Evolutionary conservation across 2,797 vertebrate species (phyloP), one percentile per base, ranked within the genome.

Genomic region (Lutra lutra): DNA sequence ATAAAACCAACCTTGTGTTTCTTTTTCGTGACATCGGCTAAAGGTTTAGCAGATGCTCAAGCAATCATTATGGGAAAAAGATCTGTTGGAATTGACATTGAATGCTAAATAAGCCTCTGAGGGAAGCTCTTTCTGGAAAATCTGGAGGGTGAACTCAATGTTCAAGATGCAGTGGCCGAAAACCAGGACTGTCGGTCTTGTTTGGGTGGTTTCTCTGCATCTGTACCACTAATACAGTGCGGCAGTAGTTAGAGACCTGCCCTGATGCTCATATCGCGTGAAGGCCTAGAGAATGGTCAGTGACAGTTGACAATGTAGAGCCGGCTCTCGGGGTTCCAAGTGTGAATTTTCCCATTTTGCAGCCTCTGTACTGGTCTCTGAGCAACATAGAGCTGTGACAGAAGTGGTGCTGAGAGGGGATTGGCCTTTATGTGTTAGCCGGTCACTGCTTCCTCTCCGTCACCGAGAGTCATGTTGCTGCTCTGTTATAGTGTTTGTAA

Each of bases 31-130:
- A 68, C 14, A 32, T 51, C 48, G 77, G 35, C 35, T 78, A 32
- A 84, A 43, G 79, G 62, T 40, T n/a, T 86, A 91, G 75, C 83
- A 92, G 85, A 85, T 79, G n/a, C 83, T 86, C 48, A 94, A 46
- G 23, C 17, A 86, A 43, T 56, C 58, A 20, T 90, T 54, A 38
- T 7, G 84, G 46, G n/a, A 8, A 78, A 75, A 94, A 82, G 46
- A 40, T 40, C 43, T 86, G 38, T 64, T 75, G 58, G 38, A 88
- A 40, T 51, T n/a, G 58, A 91, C 20, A 3, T 3, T 78, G 66
- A 40, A 9, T 8, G 18, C 54, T 70, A 13, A 20, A 56, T 21
- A 56, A 78, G 51, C 20, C 56, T 94, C 40, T 90, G 89, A 85
- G 86, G 56, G 58, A 92, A 91, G 20, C 23, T 88, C 56, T 66